Evolutionary conservation across 2,888 invertebrate species (phyloP).

Genomic region (Ferrisia virgata): DNA sequence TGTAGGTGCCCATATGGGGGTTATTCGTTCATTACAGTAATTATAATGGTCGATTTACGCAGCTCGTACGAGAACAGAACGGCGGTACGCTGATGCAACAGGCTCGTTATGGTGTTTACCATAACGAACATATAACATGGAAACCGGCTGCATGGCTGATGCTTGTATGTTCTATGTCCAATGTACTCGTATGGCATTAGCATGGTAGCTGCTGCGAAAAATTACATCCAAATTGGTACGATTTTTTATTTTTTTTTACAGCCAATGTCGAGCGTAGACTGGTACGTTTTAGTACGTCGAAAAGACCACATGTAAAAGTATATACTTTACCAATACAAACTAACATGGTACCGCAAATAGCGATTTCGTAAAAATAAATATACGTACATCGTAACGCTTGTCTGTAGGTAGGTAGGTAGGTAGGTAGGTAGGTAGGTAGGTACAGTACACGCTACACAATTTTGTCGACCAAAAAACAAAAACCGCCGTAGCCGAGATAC

Average conservation of each 20-base stretch:
- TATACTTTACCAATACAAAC: too few relatives aligned
- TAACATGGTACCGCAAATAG: not conserved
- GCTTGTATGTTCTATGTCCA: not conserved
- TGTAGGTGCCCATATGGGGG: constrained; percentile 23
- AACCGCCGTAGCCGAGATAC: not conserved
- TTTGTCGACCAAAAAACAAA: not conserved
- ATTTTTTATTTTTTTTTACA: not conserved
- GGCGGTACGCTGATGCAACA: not conserved
- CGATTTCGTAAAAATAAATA: not conserved
- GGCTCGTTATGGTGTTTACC: not conserved
- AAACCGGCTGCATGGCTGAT: not conserved
- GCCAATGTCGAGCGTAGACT: too few relatives aligned
- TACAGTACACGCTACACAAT: not conserved
- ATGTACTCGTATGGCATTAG: too few relatives aligned
- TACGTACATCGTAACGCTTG: too few relatives aligned
- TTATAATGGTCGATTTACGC: not conserved
- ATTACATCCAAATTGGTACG: not conserved
- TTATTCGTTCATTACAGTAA: constrained; percentile 13
- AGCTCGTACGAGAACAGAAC: not conserved
- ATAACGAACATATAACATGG: too few relatives aligned
- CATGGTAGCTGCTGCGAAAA: not conserved
- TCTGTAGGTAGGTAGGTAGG: too few relatives aligned
- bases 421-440: too few relatives aligned
- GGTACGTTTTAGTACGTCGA: not conserved
- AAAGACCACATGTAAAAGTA: not conserved